These are phyloP conservation scores for Choreutis nemorana DNA, from an alignment of 2,888 invertebrate species.

Conservation along the genomic window DNA sequence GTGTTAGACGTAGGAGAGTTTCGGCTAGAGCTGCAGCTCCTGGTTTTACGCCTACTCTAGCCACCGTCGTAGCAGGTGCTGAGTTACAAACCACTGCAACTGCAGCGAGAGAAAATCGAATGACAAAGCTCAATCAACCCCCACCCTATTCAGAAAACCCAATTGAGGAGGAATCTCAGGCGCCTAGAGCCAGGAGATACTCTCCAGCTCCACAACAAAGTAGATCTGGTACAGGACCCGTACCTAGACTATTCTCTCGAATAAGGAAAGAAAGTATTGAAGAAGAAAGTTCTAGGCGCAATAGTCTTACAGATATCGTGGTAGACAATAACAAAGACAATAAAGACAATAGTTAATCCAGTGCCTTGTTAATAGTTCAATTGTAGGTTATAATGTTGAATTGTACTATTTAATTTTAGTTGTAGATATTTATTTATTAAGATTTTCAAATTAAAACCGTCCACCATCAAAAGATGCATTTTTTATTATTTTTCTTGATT, in stretches of 20 bases:
- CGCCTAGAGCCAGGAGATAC: slow-evolving; percentile 41
- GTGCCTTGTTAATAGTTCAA: slow-evolving; percentile 39
- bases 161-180: slow-evolving; percentile 26
- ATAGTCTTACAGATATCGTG: slow-evolving; percentile 56
- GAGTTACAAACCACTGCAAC: slow-evolving; percentile 50
- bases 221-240: slow-evolving; percentile 39
- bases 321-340: slow-evolving; percentile 59
- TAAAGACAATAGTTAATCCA: slow-evolving; percentile 51
- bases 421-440: slow-evolving; percentile 15
- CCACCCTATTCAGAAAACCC: slow-evolving; percentile 50
- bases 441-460: slow-evolving; percentile 27
- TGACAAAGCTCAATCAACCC: slow-evolving; percentile 49
- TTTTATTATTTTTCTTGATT: slow-evolving; percentile 13
- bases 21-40: slow-evolving; percentile 48
- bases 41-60: slow-evolving; percentile 51
- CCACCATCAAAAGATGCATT: slow-evolving; percentile 19
- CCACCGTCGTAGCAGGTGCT: slow-evolving; percentile 54
- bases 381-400: slow-evolving; percentile 24
- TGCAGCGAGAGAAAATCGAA: slow-evolving; percentile 48
- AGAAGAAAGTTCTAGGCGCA: slow-evolving; percentile 38
- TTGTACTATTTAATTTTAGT: slow-evolving; percentile 21
- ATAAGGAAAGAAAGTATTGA: slow-evolving; percentile 48
- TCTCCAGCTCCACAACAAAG: slow-evolving; percentile 46
- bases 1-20: slow-evolving; percentile 42
- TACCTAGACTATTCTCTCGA: slow-evolving; percentile 50